phyloP scores from a whole-genome alignment of 2,888 invertebrate genomes.

The Cosmorhoe ocellata region DNA sequence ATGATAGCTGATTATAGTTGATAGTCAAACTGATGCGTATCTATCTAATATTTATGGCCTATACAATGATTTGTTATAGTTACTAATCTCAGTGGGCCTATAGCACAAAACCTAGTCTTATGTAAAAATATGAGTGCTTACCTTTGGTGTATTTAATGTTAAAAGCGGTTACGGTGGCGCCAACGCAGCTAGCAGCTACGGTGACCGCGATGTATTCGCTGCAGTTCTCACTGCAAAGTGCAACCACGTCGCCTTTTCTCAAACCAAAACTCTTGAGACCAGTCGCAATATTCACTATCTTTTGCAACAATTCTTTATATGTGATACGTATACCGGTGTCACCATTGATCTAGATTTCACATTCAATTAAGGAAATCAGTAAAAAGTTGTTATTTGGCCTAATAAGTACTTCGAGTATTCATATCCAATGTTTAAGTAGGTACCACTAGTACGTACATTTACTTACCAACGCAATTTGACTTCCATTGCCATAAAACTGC shows the following conservation, averaged over 20 bases:
- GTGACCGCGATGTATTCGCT: conserved; percentile 71
- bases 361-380: no score
- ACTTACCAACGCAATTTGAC: conserved; percentile 33
- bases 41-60: no score
- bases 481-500: conserved; percentile 4
- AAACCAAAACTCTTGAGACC: conserved; percentile 68
- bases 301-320: conserved; percentile 68
- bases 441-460: no score
- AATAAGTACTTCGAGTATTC: no score
- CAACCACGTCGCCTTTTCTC: conserved; percentile 69
- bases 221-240: conserved; percentile 80
- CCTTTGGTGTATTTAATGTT: conserved; percentile 78
- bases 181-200: conserved; percentile 61
- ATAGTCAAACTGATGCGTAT: no score
- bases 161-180: conserved; percentile 75
- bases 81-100: no score
- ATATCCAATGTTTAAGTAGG: no score
- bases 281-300: conserved; percentile 72
- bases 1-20: no score
- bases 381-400: no score
- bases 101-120: neutral
- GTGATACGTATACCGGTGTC: conserved; percentile 39
- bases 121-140: conserved; percentile 37
- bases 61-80: no score
- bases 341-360: conserved; percentile 40